phyloP scores from a whole-genome alignment of 1,140 invertebrate genomes.

The Leptoteleia sp. region DNA sequence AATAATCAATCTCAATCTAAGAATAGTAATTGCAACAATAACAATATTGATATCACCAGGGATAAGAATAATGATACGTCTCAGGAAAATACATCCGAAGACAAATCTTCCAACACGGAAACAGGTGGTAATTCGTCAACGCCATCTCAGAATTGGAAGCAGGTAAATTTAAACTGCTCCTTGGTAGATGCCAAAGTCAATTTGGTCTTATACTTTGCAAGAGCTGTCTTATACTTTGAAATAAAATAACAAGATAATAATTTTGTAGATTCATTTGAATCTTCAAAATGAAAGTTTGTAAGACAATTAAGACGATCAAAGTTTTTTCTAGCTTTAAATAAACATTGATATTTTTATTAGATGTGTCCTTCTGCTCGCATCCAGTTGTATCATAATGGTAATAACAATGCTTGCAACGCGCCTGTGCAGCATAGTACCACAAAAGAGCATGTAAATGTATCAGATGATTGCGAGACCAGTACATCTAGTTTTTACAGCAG shows the following conservation, averaged over 20 bases:
- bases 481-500: slow-evolving; percentile 80
- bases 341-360: slow-evolving; percentile 4
- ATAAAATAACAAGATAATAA: too few species aligned
- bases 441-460: slow-evolving; percentile 60
- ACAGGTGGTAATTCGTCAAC: too few species aligned
- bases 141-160: too few species aligned
- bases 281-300: too few species aligned
- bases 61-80: slow-evolving; percentile 27
- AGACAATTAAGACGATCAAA: slow-evolving; percentile 11
- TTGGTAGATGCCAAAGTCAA: too few species aligned
- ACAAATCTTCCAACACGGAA: too few species aligned
- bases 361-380: slow-evolving; percentile 43
- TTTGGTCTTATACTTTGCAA: too few species aligned
- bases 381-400: slow-evolving; percentile 35
- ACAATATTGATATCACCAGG: background rate
- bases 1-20: slow-evolving; percentile 42
- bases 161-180: too few species aligned
- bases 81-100: slow-evolving; percentile 17
- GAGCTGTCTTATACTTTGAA: too few species aligned
- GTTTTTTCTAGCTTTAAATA: background rate
- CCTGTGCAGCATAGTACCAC: slow-evolving; percentile 9
- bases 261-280: too few species aligned
- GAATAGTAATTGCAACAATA: slow-evolving; percentile 3
- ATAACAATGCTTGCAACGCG: slow-evolving; percentile 24
- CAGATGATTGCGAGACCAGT: slow-evolving; percentile 75